Evolutionary conservation across 2,888 invertebrate species (phyloP).

Genomic region (Leptogaster cylindrica): DNA sequence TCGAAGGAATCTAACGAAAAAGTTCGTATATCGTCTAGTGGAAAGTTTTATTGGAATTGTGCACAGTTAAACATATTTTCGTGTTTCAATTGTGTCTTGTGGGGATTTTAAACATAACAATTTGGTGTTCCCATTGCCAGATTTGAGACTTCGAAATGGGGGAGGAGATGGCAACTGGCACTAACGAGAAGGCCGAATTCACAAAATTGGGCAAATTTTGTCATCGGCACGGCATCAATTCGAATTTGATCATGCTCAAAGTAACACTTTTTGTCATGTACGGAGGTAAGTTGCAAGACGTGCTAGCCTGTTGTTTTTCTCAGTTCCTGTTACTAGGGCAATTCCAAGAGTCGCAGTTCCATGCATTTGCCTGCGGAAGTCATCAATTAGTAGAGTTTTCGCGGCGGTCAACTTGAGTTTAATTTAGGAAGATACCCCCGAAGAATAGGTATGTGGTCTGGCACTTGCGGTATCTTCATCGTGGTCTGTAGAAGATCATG

Average conservation of each 20-base stretch:
- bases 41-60: background rate
- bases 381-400: conserved; percentile 52
- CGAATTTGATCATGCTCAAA: conserved; percentile 80
- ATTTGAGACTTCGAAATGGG: conserved; percentile 53
- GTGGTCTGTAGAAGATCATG: background rate
- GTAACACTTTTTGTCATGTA: conserved; percentile 83
- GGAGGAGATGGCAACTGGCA: conserved; percentile 55
- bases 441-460: background rate
- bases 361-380: conserved; percentile 51
- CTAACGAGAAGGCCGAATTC: conserved; percentile 54
- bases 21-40: conserved; percentile 6
- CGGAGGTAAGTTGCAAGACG: conserved; percentile 72
- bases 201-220: conserved; percentile 59
- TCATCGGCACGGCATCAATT: conserved; percentile 70
- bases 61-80: background rate
- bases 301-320: too few relatives aligned
- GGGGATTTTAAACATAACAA: too few relatives aligned
- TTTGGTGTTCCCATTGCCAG: background rate
- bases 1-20: background rate
- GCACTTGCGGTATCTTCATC: background rate
- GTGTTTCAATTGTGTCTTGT: background rate
- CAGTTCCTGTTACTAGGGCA: conserved; percentile 8
- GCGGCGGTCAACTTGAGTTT: conserved; percentile 26
- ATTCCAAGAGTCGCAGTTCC: conserved; percentile 2
- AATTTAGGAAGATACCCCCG: conserved; percentile 5